Evolutionary conservation across 1,140 invertebrate species (phyloP).

Genomic region (Drosophila parabipectinata): DNA sequence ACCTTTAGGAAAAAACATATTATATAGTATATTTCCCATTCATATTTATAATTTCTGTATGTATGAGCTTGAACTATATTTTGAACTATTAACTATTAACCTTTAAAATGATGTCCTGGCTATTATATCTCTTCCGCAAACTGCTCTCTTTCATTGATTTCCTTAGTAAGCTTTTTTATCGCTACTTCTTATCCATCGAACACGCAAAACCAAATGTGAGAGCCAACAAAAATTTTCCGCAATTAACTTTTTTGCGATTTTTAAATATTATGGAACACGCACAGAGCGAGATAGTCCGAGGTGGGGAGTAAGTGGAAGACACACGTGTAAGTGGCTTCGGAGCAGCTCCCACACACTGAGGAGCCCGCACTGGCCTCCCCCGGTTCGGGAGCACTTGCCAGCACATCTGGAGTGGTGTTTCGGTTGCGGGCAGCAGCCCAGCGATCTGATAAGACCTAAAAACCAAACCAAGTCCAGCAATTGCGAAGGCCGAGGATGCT

Average conservation of each 20-base stretch:
- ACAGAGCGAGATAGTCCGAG: constrained; percentile 23
- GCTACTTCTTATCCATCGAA: constrained; percentile 46
- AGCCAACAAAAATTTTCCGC: constrained; percentile 43
- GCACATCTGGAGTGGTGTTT: constrained; percentile 35
- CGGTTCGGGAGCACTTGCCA: constrained; percentile 53
- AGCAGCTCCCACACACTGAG: constrained; percentile 54
- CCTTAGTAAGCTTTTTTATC: constrained; percentile 45
- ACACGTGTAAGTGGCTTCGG: constrained; percentile 40
- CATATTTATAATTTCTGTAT: background rate
- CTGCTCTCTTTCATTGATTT: background rate
- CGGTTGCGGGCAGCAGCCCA: constrained; percentile 19
- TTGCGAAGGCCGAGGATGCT: constrained; percentile 11
- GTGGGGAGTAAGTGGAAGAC: background rate
- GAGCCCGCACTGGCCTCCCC: background rate
- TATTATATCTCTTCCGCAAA: background rate
- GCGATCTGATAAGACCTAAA: constrained; percentile 31
- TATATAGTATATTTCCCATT: too few species aligned
- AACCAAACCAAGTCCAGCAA: constrained; percentile 23
- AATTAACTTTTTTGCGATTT: constrained; percentile 75
- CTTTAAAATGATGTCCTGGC: background rate
- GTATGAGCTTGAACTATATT: too few species aligned
- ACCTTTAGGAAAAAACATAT: too few species aligned
- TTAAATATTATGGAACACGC: constrained; percentile 81
- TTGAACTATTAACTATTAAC: background rate
- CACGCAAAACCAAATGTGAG: constrained; percentile 55